Evolutionary conservation across 2,888 invertebrate genomes (phyloP), one percentile per base, ranked within the genome.

Genomic region (Leptinotarsa rubiginosa): DNA sequence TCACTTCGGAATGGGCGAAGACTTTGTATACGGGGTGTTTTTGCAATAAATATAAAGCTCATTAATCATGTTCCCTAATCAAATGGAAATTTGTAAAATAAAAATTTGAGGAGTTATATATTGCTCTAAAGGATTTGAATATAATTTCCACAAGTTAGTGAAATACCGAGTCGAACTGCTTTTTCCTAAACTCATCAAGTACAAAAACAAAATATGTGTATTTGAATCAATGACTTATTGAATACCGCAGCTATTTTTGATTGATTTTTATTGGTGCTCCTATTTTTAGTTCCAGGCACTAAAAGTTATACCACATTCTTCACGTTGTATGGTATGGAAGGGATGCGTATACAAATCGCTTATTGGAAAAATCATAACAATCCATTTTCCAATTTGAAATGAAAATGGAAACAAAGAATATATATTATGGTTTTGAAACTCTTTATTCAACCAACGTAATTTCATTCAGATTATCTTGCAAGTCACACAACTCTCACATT

Each of bases 21-120:
- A 41, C 49, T 69, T n/a, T 22, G 65, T 71, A 67, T 73, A 75
- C 78, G 82, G 83, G 83, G 79, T 81, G 80, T 81, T 81, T 81
- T 78, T 83, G 83, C 83, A 83, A 83, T 82, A 82, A 79, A 75
- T 67, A 70, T 70, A 59, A 69, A 74, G 73, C 74, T 75, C 74
- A 74, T 65, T 64, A 66, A 66, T 68, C 59, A 47, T 70, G 67
- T 73, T 75, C 59, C 67, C 75, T 66, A 65, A 68, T 72, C 3
- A n/a, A 15, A 18, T 62, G 5, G n/a, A 15, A 70, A 67, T 54
- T 65, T 69, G 72, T 65, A 64, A 20, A 54, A 72, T 69, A 69
- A 5, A 56, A 56, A 68, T 31, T 66, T 25, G 64, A 59, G 20
- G 16, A 69, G 59, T 50, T 71, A 65, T 71, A 31, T 56, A 65